Evolutionary conservation across 2,113 vertebrate species (phyloP).

Genomic region (Pelecanus crispus): DNA sequence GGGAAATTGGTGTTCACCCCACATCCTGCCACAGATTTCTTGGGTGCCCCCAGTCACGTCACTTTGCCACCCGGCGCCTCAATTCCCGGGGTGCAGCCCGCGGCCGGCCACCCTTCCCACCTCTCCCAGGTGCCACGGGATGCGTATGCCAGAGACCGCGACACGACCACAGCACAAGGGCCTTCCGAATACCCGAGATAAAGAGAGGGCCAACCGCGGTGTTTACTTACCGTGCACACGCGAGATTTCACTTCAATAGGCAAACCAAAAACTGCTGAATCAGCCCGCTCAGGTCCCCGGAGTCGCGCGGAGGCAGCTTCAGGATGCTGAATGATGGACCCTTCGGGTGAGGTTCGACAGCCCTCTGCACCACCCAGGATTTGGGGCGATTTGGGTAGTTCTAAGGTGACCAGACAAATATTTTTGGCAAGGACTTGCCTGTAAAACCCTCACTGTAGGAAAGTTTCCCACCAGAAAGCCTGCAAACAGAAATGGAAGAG

Average conservation of each 20-base stretch:
- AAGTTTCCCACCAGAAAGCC: background rate
- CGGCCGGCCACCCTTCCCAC: background rate
- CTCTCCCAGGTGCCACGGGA: background rate
- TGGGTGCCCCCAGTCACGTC: fast-evolving
- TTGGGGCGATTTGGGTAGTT: background rate
- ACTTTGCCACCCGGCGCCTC: fast-evolving
- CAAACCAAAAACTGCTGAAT: background rate
- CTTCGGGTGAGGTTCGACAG: background rate
- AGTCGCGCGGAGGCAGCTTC: fast-evolving
- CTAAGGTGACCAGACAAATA: background rate
- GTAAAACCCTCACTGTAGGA: background rate
- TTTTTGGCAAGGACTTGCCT: background rate
- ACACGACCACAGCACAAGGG: background rate
- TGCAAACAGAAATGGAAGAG: background rate
- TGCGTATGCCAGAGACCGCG: background rate
- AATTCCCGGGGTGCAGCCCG: background rate
- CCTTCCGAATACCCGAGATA: background rate
- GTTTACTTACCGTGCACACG: fast-evolving
- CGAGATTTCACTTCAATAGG: background rate
- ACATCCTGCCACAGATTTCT: background rate
- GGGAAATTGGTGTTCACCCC: background rate
- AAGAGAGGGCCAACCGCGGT: background rate
- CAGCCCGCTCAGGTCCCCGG: fast-evolving
- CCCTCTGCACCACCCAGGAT: background rate
- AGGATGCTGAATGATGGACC: background rate